Conservation (phyloP, 2,888 invertebrate genomes). For the Drosophila pseudotakahashii region DNA sequence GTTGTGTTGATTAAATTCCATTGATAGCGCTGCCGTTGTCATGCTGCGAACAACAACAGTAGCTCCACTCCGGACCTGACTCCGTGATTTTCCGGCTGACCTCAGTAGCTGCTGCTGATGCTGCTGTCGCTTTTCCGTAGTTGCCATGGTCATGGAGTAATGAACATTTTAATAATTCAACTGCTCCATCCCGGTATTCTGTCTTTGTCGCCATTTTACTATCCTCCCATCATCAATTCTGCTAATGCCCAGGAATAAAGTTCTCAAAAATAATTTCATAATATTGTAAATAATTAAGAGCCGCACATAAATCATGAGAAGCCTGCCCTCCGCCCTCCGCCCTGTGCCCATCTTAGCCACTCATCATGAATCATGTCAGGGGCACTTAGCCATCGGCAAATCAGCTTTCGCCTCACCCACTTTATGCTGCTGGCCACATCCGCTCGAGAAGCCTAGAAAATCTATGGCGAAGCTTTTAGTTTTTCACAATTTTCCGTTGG, state of each 20-base stretch:
- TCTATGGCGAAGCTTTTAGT: constrained; percentile 37
- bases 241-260: constrained; percentile 55
- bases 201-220: constrained; percentile 25
- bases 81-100: constrained; percentile 70
- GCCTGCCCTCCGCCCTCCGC: background rate
- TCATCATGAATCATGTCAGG: constrained; percentile 62
- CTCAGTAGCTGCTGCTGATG: constrained; percentile 39
- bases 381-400: constrained; percentile 53
- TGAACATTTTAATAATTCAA: constrained; percentile 71
- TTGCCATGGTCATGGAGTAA: constrained; percentile 50
- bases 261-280: constrained; percentile 56
- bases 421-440: constrained; percentile 39
- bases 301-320: constrained; percentile 43
- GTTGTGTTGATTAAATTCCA: constrained; percentile 76
- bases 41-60: constrained; percentile 35
- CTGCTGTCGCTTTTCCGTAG: constrained; percentile 19
- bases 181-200: constrained; percentile 15
- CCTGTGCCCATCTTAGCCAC: constrained; percentile 1
- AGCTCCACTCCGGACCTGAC: constrained; percentile 21
- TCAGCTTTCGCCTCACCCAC: constrained; percentile 30
- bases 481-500: constrained; percentile 36
- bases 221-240: constrained; percentile 37
- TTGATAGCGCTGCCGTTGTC: constrained; percentile 65
- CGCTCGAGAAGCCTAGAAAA: constrained; percentile 34
- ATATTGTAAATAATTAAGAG: constrained; percentile 66